A percentile compares a stretch with the other conserved stretches of the same genome.
Conservation (phyloP, 2,113 vertebrate genomes). For the Phrynosoma blainvillii region DNA sequence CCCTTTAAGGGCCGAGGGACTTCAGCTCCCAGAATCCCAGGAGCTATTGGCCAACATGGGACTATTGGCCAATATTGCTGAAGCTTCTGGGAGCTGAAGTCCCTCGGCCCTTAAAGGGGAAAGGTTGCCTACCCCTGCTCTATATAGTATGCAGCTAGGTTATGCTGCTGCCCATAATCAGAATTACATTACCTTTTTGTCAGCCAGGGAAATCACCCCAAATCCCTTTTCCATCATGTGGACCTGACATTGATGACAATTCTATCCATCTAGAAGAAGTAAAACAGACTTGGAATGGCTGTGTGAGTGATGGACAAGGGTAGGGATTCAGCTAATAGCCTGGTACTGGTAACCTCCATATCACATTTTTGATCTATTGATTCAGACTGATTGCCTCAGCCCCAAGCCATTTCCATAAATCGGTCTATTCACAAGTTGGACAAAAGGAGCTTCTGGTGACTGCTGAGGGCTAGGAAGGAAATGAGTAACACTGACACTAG, state of each 20-base stretch:
- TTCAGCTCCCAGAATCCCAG: too few relatives aligned
- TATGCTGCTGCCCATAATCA: neutral
- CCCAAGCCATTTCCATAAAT: neutral
- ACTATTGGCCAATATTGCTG: too few relatives aligned
- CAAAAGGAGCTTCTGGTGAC: neutral
- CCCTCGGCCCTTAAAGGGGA: too few relatives aligned
- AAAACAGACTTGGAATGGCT: neutral
- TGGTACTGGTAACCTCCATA: neutral
- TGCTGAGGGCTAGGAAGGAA: neutral
- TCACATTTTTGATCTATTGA: neutral
- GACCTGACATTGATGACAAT: neutral
- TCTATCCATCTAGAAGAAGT: neutral
- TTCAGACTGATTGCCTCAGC: neutral
- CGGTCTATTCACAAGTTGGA: conserved; percentile 1
- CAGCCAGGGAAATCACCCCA: neutral
- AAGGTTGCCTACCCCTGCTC: too few relatives aligned
- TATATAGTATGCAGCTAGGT: neutral
- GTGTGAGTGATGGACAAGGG: neutral
- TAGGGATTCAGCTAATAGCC: neutral
- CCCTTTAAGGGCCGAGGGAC: too few relatives aligned
- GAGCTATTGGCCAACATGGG: too few relatives aligned
- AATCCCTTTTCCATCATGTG: neutral
- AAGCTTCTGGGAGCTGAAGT: too few relatives aligned
- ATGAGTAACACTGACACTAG: neutral
- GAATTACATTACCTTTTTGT: neutral